Percentiles rank a stretch among this genome's conserved stretches.
These are phyloP conservation scores for Gallinago jamesoni DNA, from an alignment of 2,113 vertebrate genomes.

Conservation along the genomic window DNA sequence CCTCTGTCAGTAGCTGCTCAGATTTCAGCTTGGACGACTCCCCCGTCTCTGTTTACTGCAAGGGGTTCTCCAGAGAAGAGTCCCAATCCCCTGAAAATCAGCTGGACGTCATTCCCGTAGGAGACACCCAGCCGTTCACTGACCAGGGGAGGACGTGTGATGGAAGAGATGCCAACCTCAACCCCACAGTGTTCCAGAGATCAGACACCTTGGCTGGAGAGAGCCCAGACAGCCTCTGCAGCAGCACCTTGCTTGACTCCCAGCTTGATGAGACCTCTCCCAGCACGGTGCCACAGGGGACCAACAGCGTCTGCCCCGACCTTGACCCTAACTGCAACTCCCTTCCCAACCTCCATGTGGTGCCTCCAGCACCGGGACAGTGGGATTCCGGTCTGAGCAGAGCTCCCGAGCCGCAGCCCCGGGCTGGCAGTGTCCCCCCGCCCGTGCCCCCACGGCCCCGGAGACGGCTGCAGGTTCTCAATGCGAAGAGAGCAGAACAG, in stretches of 20 bases:
- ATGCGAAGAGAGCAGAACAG: neutral
- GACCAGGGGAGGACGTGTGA: neutral
- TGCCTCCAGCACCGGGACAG: neutral
- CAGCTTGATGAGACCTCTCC: neutral
- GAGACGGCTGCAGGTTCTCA: constrained; percentile 28
- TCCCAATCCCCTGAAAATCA: constrained; percentile 52
- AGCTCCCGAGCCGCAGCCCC: neutral
- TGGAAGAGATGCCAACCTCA: neutral
- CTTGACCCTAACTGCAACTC: constrained; percentile 79
- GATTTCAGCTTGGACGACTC: constrained; percentile 90
- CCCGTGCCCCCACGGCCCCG: constrained; percentile 47
- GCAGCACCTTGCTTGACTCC: constrained; percentile 38
- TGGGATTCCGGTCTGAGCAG: neutral
- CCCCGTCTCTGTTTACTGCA: constrained; percentile 80
- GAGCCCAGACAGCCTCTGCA: constrained; percentile 75
- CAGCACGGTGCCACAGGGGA: fast-evolving
- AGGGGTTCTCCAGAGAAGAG: constrained; percentile 63
- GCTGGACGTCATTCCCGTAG: constrained; percentile 4
- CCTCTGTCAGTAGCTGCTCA: constrained; percentile 93
- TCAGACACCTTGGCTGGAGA: fast-evolving
- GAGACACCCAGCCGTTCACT: neutral
- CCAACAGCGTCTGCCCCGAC: neutral
- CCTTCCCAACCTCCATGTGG: neutral
- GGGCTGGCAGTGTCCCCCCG: neutral
- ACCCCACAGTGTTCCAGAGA: fast-evolving